These are phyloP conservation scores for Periparus ater DNA, from an alignment of 2,797 vertebrate genomes.

Conservation along the genomic window DNA sequence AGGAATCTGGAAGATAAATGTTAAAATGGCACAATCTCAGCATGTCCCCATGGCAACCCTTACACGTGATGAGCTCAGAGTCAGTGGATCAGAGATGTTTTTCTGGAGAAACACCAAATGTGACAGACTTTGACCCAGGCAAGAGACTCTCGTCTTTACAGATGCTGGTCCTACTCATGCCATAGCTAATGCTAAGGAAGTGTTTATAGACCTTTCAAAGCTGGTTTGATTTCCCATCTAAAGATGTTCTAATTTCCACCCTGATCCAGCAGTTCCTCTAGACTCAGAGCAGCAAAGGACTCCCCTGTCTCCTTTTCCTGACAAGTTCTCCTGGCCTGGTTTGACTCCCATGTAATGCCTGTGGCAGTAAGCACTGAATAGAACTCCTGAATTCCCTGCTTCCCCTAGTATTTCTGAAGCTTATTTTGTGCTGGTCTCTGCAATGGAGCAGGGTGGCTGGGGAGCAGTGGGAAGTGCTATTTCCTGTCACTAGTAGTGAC, in stretches of 20 bases:
- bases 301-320: background rate
- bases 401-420: background rate
- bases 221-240: background rate
- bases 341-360: background rate
- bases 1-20: constrained; percentile 39
- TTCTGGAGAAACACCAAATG: background rate
- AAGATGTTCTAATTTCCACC: background rate
- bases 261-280: background rate
- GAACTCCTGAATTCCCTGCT: background rate
- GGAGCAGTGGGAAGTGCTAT: background rate
- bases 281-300: background rate
- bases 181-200: background rate
- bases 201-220: background rate
- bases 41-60: constrained; percentile 66
- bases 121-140: background rate
- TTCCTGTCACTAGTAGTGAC: background rate
- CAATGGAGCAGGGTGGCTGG: background rate
- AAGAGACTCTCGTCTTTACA: background rate
- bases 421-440: background rate
- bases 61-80: background rate
- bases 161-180: background rate
- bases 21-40: constrained; percentile 32
- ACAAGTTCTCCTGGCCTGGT: background rate
- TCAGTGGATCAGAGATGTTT: background rate
- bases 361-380: background rate